Evolutionary conservation across 2,797 vertebrate genomes (phyloP), one percentile per base, ranked within the genome.

Genomic region (Myripristis murdjan): DNA sequence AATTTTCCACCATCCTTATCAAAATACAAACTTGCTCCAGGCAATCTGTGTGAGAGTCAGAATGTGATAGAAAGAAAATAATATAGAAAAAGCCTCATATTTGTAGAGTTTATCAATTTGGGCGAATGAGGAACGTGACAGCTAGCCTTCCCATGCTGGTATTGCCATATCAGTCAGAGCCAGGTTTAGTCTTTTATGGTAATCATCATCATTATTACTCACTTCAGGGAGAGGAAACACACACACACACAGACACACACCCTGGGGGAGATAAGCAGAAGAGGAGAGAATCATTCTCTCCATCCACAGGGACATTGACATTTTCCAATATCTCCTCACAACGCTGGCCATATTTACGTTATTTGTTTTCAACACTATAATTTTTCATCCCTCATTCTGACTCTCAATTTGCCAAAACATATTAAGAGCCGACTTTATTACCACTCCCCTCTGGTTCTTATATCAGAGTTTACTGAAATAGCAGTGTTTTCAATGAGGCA

Each of bases 141-240:
- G 64, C 63, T 26, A 35, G 75, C 59, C 54, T 23, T 53, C 56
- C n/a, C 15, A 8, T 69, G 67, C 47, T 71, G 46, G 55, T 74
- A 75, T 48, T 77, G 70, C 35, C 31, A 6, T 55, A 81, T 82
- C 82, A 83, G 79, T 85, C 82, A 73, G 58, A 59, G 57, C 2
- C 68, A 46, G 69, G 63, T 73, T 81, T 61, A 77, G 59, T 74
- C 55, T 59, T 78, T 79, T 77, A 86, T 84, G 69, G 52, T 82
- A 84, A 88, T 87, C n/a, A 46, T 16, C 43, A 28, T 77, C 64
- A 83, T 82, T 84, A 84, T 80, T 80, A 55, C 69, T 78, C 64
- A 86, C 69, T 70, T 61, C 47, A 70, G 66, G 53, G 18, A 62
- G 39, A 72, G 26, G 0, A 58, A 59, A 59, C 53, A 52, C 63